Base-by-base conservation (phyloP, 2,888 invertebrate species). In the Alloplasta piceator region DNA sequence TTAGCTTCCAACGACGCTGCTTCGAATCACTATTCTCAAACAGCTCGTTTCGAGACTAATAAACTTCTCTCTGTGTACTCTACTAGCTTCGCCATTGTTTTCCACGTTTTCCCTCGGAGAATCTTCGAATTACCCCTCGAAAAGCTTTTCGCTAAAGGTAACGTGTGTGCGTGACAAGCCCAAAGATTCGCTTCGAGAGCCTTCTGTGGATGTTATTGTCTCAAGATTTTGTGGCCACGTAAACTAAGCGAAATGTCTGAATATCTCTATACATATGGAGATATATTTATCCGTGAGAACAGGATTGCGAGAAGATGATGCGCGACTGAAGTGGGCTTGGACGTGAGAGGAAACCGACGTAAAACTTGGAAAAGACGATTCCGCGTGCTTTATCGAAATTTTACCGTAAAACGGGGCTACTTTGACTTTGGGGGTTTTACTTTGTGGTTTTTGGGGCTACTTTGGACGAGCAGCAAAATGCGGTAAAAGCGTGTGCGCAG, bases 41-140 rank as follows among this genome's bases (percentile, higher is more conserved):
- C 66, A 81, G 68, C 82, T 71, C 76, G 79, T 84, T 87, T 87
- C 84, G 86, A 84, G 85, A 85, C 85, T 86, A 85, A 85, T 87
- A 88, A 86, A 88, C 78, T 82, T 67, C 68, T 55, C 60, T 38
- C 66, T 77, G 56, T 82, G 50, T 63, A 26, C 26, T 26, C 63
- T 74, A 68, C 74, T 60, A 38, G 63, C 73, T 50, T 74, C 46
- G 16, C 82, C 70, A 84, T 85, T 85, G 85, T 85, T 81, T 85
- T 79, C 63, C n/a, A 85, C 85, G 85, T 85, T 81, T n/a, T n/a
- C 12, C 74, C 58, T 75, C 52, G 14, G 26, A 26, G 26, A 3
- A 26, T 26, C 26, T 26, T 26, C 26, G 26, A 26, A 26, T 26
- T 26, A 26, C 26, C 26, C 26, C 26, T 26, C 26, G 26, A 26